Conservation (phyloP, 2,113 vertebrate genomes). For the Cyrtonyx montezumae region DNA sequence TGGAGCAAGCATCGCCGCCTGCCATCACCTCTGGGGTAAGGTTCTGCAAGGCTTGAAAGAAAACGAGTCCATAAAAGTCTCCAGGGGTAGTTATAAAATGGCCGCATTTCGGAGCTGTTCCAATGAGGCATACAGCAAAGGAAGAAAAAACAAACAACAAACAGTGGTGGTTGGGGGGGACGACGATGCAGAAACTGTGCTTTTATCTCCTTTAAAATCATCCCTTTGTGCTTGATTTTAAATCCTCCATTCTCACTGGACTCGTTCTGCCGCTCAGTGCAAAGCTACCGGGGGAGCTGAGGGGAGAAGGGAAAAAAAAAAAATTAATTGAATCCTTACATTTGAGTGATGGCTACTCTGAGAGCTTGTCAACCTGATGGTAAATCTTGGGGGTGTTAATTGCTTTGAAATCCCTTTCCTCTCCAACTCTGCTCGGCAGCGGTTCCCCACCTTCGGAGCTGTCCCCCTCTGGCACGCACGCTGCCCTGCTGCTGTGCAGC, state of each 20-base stretch:
- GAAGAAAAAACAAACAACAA: background rate
- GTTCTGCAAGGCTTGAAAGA: background rate
- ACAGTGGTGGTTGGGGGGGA: background rate
- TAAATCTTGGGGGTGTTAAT: slow-evolving; percentile 53
- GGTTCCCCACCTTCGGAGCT: background rate
- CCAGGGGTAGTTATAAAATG: slow-evolving; percentile 45
- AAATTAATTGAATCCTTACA: slow-evolving; percentile 63
- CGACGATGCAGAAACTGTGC: background rate
- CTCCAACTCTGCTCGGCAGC: background rate
- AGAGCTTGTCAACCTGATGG: slow-evolving; percentile 48
- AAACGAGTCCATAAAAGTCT: slow-evolving; percentile 18
- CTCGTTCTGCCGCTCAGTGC: background rate
- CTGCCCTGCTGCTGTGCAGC: background rate
- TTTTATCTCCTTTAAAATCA: slow-evolving; percentile 49
- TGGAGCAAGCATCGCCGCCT: background rate
- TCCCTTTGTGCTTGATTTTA: slow-evolving; percentile 56
- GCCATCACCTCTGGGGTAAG: background rate
- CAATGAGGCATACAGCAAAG: background rate
- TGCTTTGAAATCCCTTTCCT: slow-evolving; percentile 31
- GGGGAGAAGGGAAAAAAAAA: background rate
- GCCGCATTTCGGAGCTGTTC: slow-evolving; percentile 53
- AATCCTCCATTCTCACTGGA: slow-evolving; percentile 29
- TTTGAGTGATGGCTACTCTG: slow-evolving; percentile 63
- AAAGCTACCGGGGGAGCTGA: slow-evolving; percentile 4
- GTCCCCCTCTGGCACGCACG: background rate